Evolutionary conservation across 2,113 vertebrate genomes (phyloP).

Genomic region (Chionis minor): DNA sequence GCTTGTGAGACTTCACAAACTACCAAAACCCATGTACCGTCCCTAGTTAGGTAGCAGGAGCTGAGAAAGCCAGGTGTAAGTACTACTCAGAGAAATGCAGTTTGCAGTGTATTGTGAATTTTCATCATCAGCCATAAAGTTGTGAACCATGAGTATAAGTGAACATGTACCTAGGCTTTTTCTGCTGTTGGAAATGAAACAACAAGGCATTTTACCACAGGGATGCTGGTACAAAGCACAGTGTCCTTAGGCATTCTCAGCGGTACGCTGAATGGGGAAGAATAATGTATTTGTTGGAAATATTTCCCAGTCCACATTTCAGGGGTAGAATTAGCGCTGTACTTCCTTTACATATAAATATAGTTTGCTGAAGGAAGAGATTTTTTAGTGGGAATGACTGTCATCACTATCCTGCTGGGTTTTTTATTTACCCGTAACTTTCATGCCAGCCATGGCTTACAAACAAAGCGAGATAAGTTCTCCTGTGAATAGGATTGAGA

Average conservation of each 20-base stretch:
- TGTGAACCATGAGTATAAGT: background rate
- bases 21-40: background rate
- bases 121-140: background rate
- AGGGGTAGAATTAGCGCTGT: background rate
- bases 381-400: background rate
- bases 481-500: background rate
- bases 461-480: background rate
- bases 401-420: background rate
- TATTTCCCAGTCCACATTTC: background rate
- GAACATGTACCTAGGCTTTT: background rate
- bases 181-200: background rate
- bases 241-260: background rate
- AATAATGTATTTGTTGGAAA: constrained; percentile 35
- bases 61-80: background rate
- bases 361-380: background rate
- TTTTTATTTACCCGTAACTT: background rate
- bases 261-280: background rate
- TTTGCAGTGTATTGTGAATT: background rate
- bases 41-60: background rate
- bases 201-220: background rate
- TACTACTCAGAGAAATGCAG: background rate
- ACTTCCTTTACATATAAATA: constrained; percentile 12
- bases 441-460: background rate
- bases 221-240: background rate
- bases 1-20: background rate